phyloP scores from a whole-genome alignment of 1,140 invertebrate genomes.

The Eupristina koningsbergeri region DNA sequence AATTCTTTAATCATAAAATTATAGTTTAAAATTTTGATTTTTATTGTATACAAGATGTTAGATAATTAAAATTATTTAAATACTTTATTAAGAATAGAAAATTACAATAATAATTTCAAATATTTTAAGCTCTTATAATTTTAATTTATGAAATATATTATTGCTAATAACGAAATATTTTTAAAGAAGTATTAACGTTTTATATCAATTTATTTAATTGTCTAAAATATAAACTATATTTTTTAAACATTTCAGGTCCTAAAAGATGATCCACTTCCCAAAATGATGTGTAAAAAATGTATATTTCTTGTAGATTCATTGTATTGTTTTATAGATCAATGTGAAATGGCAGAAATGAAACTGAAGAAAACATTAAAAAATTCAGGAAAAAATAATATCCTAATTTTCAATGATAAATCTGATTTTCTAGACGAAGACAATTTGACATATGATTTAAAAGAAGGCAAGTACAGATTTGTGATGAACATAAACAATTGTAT shows the following conservation, averaged over 20 bases:
- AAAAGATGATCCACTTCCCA: conserved; percentile 48
- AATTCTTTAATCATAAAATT: no score
- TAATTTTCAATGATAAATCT: background rate
- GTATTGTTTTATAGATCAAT: conserved; percentile 54
- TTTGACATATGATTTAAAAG: background rate
- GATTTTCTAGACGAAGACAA: background rate
- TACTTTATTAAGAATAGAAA: no score
- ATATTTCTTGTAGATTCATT: conserved; percentile 53
- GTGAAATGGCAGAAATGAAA: conserved; percentile 51
- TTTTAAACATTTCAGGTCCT: conserved; percentile 43
- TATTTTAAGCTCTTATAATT: no score
- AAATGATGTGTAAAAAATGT: conserved; percentile 55
- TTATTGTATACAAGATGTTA: no score
- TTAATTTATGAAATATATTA: no score
- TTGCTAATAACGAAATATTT: no score
- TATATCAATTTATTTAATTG: background rate
- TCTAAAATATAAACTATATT: background rate
- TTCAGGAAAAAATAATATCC: background rate
- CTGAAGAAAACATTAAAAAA: conserved; percentile 32
- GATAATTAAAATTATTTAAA: no score
- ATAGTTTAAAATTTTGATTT: no score
- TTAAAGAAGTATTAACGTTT: background rate
- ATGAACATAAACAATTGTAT: no score
- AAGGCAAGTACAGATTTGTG: conserved; percentile 15
- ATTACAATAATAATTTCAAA: no score